Evolutionary conservation across 2,888 invertebrate genomes (phyloP).

Genomic region (Oligia strigilis): DNA sequence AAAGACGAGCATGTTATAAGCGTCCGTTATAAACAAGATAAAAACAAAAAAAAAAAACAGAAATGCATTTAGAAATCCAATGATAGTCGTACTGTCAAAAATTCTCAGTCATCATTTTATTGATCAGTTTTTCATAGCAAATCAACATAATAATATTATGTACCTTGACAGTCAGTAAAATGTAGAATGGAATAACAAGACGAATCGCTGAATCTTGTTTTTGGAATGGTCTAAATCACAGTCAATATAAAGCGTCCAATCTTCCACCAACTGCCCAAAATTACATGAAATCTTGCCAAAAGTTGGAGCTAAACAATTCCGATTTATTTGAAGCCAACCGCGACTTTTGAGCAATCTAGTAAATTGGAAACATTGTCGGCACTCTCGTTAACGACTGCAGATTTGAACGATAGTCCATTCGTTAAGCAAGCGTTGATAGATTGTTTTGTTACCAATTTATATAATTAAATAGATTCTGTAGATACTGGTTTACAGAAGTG

Average conservation of each 20-base stretch:
- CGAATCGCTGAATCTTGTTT: constrained; percentile 6
- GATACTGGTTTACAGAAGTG: neutral
- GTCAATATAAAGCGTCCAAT: constrained; percentile 20
- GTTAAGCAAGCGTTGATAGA: constrained; percentile 44
- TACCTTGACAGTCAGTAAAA: neutral
- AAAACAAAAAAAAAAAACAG: too few relatives aligned
- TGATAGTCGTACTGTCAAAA: neutral
- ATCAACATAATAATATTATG: neutral
- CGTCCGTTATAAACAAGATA: too few relatives aligned
- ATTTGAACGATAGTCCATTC: constrained; percentile 45
- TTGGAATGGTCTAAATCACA: constrained; percentile 21
- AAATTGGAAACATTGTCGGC: constrained; percentile 69
- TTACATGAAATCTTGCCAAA: constrained; percentile 57
- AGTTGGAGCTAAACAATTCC: constrained; percentile 44
- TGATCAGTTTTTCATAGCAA: neutral
- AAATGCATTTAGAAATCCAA: neutral
- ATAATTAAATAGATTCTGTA: neutral
- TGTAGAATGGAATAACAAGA: constrained; percentile 14
- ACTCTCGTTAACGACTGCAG: constrained; percentile 51
- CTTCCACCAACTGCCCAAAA: constrained; percentile 44
- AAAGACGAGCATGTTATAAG: neutral
- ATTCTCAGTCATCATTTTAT: neutral
- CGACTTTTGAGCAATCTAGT: constrained; percentile 56
- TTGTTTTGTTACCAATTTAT: constrained; percentile 47
- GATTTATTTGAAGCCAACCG: constrained; percentile 53